Evolutionary conservation across 2,113 vertebrate genomes (phyloP).

Genomic region (Centropus bengalensis): DNA sequence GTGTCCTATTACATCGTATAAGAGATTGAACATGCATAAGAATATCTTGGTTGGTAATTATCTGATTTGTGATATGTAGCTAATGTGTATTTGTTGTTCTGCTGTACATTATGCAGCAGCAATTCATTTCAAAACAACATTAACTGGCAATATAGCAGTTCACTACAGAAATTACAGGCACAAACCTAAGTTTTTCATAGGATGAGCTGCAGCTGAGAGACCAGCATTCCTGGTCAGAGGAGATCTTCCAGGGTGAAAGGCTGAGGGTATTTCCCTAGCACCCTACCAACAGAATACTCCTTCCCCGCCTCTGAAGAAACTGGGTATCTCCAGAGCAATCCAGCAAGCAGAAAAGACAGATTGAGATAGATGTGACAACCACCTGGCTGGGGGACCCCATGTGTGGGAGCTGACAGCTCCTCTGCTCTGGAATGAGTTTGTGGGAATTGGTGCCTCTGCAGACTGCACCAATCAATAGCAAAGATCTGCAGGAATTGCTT

Average conservation of each 20-base stretch:
- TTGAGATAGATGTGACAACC: not conserved
- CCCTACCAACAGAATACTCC: not conserved
- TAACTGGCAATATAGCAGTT: not conserved
- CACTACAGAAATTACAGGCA: conserved; percentile 15
- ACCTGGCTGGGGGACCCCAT: not conserved
- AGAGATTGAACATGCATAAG: not conserved
- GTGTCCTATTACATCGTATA: conserved; percentile 15
- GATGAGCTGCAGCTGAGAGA: not conserved
- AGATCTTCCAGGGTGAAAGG: not conserved
- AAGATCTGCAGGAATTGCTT: conserved; percentile 33
- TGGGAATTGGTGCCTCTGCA: not conserved
- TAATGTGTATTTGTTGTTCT: conserved; percentile 59
- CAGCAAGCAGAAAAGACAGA: not conserved
- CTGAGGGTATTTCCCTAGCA: not conserved
- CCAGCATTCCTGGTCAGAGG: not conserved
- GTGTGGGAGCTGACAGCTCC: not conserved
- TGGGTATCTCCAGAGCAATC: not conserved
- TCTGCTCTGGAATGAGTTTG: not conserved
- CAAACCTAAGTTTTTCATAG: not conserved
- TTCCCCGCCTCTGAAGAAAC: rapidly evolving
- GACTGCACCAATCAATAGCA: not conserved
- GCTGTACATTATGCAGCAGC: conserved; percentile 20
- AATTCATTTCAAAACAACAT: conserved; percentile 38
- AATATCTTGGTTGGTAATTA: conserved; percentile 45
- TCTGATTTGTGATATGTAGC: conserved; percentile 61